These are phyloP conservation scores for Drosophila paranaensis DNA, from an alignment of 2,888 invertebrate genomes.

Conservation along the genomic window DNA sequence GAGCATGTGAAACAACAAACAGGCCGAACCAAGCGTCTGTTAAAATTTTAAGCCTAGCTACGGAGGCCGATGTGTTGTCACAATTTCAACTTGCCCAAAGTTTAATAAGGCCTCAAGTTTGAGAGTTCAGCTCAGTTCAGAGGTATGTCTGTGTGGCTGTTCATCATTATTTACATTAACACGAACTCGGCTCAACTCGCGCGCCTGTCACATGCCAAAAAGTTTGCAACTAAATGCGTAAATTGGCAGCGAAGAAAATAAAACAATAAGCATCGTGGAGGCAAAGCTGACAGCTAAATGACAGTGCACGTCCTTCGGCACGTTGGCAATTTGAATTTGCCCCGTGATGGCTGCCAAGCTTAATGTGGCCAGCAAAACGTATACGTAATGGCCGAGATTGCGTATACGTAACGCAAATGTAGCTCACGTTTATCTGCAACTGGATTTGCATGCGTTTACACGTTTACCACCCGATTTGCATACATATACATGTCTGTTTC, in stretches of 20 bases:
- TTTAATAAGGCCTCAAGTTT: slow-evolving; percentile 54
- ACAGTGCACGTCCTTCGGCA: slow-evolving; percentile 47
- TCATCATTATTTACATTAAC: slow-evolving; percentile 56
- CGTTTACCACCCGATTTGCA: slow-evolving; percentile 40
- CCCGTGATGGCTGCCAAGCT: slow-evolving; percentile 19
- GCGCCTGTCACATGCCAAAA: slow-evolving; percentile 56
- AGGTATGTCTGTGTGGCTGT: slow-evolving; percentile 10
- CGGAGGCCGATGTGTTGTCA: slow-evolving; percentile 15
- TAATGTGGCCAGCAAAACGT: slow-evolving; percentile 32
- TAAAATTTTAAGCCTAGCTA: slow-evolving; percentile 12
- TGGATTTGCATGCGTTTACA: slow-evolving; percentile 59
- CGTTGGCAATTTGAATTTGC: slow-evolving; percentile 46
- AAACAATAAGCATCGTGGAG: slow-evolving; percentile 64
- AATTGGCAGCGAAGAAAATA: slow-evolving; percentile 28
- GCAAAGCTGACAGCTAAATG: slow-evolving; percentile 68
- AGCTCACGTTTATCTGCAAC: slow-evolving; percentile 44
- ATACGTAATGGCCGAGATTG: slow-evolving; percentile 37
- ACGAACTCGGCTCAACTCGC: slow-evolving; percentile 30
- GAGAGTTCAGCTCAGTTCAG: slow-evolving; percentile 21
- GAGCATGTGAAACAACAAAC: slow-evolving; percentile 77
- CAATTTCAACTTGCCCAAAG: slow-evolving; percentile 38
- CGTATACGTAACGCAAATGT: slow-evolving; percentile 36
- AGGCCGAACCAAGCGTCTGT: slow-evolving; percentile 26
- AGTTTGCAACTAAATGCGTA: slow-evolving; percentile 49
- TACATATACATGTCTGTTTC: slow-evolving; percentile 3